Base-by-base conservation (phyloP, 2,797 vertebrate species). In the Kryptolebias ocellatus region DNA sequence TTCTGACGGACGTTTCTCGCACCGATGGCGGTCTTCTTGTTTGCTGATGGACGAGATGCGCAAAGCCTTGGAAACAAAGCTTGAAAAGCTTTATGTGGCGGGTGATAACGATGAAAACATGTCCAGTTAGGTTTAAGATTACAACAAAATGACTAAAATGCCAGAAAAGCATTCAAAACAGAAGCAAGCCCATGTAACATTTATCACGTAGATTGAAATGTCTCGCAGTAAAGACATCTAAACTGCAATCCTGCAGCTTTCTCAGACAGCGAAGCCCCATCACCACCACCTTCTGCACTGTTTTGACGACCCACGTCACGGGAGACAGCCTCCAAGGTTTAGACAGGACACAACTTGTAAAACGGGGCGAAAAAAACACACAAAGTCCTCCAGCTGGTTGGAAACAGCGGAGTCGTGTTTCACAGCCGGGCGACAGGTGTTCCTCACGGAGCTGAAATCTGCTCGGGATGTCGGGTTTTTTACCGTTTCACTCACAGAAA, bases 361-460 rank as follows among this genome's bases (percentile, higher is more conserved):
- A 64, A 10, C 64, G 58, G 62, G 52, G 56, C 28, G 31, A 53
- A 15, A 44, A 16, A 49, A 73, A 68, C 78, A 72, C 60, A 75
- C 64, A 39, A 74, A 69, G 49, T 65, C 75, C 72, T 74, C 52
- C 0, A 5, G 67, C 65, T 44, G 10, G 42, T 66, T 53, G 55
- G 71, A 78, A 58, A 74, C 49, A n/a, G 56, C 24, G 72, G 86
- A 74, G 71, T 90, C 69, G 7, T 61, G 80, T 90, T 91, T 84
- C 88, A 84, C 80, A 83, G 84, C 78, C 60, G 83, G 70, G 67
- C 77, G 68, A 69, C 78, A 87, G 78, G 85, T 81, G 78, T 79
- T 78, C 31, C 61, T 79, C 44, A 20, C 53, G 58, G 34, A 51
- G 52, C 45, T n/a, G 5, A 52, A 52, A 9, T 12, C 60, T 45